These are phyloP conservation scores for Clivina fossor DNA, from an alignment of 2,888 invertebrate species.

Conservation along the genomic window DNA sequence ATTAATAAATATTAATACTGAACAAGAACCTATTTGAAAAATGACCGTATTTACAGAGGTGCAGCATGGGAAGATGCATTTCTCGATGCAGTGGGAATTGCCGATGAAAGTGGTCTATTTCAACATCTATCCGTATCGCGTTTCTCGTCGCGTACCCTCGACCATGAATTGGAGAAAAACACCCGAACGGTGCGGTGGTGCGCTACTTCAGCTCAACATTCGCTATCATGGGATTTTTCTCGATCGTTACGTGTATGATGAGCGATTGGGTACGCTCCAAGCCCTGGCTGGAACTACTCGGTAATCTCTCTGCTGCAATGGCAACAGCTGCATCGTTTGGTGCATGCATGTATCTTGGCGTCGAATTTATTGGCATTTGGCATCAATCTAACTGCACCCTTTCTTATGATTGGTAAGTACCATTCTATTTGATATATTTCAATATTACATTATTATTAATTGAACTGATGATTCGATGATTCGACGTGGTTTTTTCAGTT, in stretches of 20 bases:
- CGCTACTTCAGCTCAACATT: conserved; percentile 88
- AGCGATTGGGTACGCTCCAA: conserved; percentile 90
- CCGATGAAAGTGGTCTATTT: conserved; percentile 70
- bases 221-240: conserved; percentile 76
- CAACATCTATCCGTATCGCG: conserved; percentile 80
- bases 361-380: conserved; percentile 92
- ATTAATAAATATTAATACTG: too few species aligned
- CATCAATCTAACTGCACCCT: conserved; percentile 93
- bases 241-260: conserved; percentile 86
- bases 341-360: conserved; percentile 83
- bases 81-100: conserved; percentile 70
- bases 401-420: conserved; percentile 88
- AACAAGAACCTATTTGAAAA: too few species aligned
- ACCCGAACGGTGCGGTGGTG: conserved; percentile 83
- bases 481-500: too few species aligned
- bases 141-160: conserved; percentile 86
- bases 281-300: conserved; percentile 86
- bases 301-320: conserved; percentile 88
- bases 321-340: conserved; percentile 90
- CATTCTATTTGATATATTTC: too few species aligned
- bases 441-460: too few species aligned
- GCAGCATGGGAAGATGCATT: conserved; percentile 88
- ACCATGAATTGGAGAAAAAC: conserved; percentile 90
- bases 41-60: conserved; percentile 66
- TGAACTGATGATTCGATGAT: too few species aligned